Evolutionary conservation across 30 jellyfish, hydroid and myxozoan genomes (phyloP), one percentile per base, ranked within the genome.

Genomic region (Phacellophora camtschatica): DNA sequence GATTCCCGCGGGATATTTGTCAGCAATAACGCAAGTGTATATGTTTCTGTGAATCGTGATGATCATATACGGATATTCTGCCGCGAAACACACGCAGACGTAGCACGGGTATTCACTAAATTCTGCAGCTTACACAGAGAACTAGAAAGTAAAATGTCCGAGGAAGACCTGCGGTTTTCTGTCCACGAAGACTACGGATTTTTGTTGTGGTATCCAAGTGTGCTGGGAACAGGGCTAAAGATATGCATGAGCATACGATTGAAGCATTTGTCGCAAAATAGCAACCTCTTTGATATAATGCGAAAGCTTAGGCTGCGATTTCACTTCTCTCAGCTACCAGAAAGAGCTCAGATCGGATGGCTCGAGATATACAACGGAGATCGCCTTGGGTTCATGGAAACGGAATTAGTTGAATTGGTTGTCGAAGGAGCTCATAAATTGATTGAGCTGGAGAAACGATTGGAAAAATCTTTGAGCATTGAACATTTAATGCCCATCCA

Each of bases 181-280:
- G 30, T 16, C 35, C 95, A 81, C 55, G 46, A 76, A 0, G 95
- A 72, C 45, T 89, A 89, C 59, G 97, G 97, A 5, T 82, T 67
- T 56, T 53, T 89, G 48, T 74, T 89, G 8, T 49, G 93, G 71
- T 89, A 93, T 45, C 97, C 97, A 4, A 89, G 97, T 33, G 95
- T 86, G n/a, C 75, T 89, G 54, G 97, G 97, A 2, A 89, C 97
- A 11, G 97, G 96, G 6, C 80, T 89, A 33, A 81, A 88, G n/a
- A 90, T 85, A 7, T 87, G 95, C 62, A 93, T 89, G 37, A 78
- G 81, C 74, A 50, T 89, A 41, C 56, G 82, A 22, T 70, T 89
- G 29, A 82, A 72, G 71, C 76, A 61, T n/a, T 39, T 83, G 53
- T 76, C 88, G 43, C 77, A 57, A 32, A 57, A 46, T 57, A 37